Evolutionary conservation across 2,888 invertebrate genomes (phyloP), one percentile per base, ranked within the genome.

Genomic region (Callyntrura guangdongensis): DNA sequence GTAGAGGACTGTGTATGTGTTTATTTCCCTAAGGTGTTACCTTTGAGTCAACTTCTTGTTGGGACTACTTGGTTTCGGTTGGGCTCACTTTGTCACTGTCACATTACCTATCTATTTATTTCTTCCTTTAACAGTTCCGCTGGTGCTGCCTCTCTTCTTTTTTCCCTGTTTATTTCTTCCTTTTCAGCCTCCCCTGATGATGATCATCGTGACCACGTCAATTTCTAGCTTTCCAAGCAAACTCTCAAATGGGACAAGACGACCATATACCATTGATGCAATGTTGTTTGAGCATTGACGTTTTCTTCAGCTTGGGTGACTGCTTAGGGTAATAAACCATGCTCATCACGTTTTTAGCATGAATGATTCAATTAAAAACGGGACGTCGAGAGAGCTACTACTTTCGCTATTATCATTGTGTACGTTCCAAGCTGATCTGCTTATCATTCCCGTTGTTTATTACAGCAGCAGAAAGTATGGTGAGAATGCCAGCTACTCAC

Each of bases 31-130:
- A 59, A 17, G 87, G 87, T 67, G 67, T 69, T 81, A 67, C 87
- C 87, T 79, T 69, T 56, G 49, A 74, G 74, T 74, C 49, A 74
- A 74, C 74, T 72, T 12, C 8, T 45, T 36, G 69, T 36, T 72
- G 3, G 17, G 69, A 45, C 45, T 45, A 45, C n/a, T 45, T 72
- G 69, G 69, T 72, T 45, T 72, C 49, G 56, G 72, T 72, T 56
- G 14, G 56, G 22, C 74, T 86, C 77, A 86, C 87, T 87, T 87
- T 81, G 87, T 87, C 87, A 87, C 81, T 87, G 87, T 87, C 87
- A 87, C 87, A 87, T 87, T 87, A 81, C n/a, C 86, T 77, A 61
- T 47, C 77, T 49, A 86, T 77, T 56, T 79, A 56, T 79, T 61
- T 81, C 56, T 61, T 81, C 74, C 17, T 49, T 22, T 22, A 36